These are phyloP conservation scores for Tribolium freemani DNA, from an alignment of 2,888 invertebrate genomes.

Conservation along the genomic window DNA sequence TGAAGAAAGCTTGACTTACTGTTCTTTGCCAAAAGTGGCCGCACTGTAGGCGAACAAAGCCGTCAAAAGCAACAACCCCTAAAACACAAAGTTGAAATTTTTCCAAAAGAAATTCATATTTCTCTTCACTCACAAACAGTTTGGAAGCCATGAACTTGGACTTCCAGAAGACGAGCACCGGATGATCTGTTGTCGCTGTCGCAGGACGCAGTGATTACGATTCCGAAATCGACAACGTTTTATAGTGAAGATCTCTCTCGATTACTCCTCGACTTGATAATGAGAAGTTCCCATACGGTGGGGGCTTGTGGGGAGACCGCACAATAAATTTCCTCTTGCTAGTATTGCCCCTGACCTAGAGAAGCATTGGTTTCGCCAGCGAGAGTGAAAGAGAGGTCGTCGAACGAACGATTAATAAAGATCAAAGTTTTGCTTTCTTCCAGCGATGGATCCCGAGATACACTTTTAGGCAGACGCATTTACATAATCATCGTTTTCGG, in stretches of 20 bases:
- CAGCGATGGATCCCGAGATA: not conserved
- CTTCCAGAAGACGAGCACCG: constrained; percentile 43
- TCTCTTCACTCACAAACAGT: constrained; percentile 48
- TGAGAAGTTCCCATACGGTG: constrained; percentile 46
- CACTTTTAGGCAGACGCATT: not conserved
- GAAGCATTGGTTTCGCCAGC: constrained; percentile 37
- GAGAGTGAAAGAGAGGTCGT: constrained; percentile 48
- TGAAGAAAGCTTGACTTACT: constrained; percentile 30
- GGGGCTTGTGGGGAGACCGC: constrained; percentile 44
- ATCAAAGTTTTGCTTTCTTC: constrained; percentile 30
- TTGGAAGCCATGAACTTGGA: constrained; percentile 51
- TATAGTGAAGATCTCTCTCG: constrained; percentile 52
- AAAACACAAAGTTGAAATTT: constrained; percentile 7
- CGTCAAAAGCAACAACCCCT: constrained; percentile 33
- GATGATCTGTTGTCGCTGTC: constrained; percentile 45
- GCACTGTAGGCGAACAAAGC: constrained; percentile 40
- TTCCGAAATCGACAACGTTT: constrained; percentile 47
- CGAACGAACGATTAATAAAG: constrained; percentile 32
- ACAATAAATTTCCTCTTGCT: constrained; percentile 38
- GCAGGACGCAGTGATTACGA: constrained; percentile 43
- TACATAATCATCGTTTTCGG: constrained; percentile 4
- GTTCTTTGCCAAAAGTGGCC: constrained; percentile 43
- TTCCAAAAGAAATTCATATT: not conserved
- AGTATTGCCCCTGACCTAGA: constrained; percentile 48
- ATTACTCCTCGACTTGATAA: constrained; percentile 43